Evolutionary conservation across 2,888 invertebrate species (phyloP).

Genomic region (Ceriagrion tenellum): DNA sequence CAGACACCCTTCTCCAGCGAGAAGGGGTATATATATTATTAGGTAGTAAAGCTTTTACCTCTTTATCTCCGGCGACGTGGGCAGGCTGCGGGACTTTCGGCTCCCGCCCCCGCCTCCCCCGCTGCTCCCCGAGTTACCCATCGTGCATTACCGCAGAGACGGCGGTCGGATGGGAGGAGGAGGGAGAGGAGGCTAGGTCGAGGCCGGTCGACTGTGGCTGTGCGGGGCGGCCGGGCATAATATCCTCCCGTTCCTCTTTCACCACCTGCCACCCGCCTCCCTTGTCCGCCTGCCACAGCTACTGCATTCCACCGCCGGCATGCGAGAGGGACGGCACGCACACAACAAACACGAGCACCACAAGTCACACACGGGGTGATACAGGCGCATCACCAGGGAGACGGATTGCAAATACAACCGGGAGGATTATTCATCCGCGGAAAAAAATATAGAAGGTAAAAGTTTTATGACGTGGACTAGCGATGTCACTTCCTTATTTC

Average conservation of each 20-base stretch:
- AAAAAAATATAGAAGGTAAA: too few relatives aligned
- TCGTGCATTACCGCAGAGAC: slow-evolving; percentile 42
- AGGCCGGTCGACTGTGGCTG: background rate
- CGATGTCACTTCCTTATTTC: too few relatives aligned
- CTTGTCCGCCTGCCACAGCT: background rate
- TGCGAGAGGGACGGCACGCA: background rate
- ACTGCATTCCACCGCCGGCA: background rate
- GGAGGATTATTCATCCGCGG: too few relatives aligned
- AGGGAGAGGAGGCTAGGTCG: background rate
- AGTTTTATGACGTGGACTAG: too few relatives aligned
- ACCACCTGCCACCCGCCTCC: background rate
- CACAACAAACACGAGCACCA: background rate
- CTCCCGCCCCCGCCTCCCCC: slow-evolving; percentile 76
- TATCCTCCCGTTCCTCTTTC: too few relatives aligned
- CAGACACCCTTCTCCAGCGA: background rate
- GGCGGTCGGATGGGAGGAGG: background rate
- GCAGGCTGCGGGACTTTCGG: slow-evolving; percentile 86
- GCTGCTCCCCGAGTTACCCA: slow-evolving; percentile 65
- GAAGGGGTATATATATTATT: background rate
- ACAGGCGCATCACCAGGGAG: background rate
- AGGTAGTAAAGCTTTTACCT: slow-evolving; percentile 79
- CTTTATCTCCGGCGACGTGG: slow-evolving; percentile 88
- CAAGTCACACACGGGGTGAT: background rate
- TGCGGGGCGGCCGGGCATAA: background rate
- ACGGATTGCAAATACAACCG: background rate